These are phyloP conservation scores for Chaetops frenatus DNA, from an alignment of 2,113 vertebrate genomes.

Conservation along the genomic window DNA sequence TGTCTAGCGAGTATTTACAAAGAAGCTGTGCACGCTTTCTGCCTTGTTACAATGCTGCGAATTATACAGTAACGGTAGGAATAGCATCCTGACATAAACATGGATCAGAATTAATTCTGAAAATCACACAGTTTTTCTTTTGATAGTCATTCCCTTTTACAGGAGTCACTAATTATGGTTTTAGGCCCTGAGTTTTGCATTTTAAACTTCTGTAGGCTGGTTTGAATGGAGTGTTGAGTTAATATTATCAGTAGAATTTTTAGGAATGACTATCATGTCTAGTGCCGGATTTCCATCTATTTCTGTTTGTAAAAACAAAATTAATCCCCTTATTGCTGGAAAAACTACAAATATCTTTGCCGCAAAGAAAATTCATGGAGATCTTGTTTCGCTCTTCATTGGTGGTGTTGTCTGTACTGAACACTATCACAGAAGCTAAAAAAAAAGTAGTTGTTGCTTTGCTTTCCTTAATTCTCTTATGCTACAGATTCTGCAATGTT, in stretches of 20 bases:
- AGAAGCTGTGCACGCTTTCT: not conserved
- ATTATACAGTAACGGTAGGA: not conserved
- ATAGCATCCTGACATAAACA: not conserved
- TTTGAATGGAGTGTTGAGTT: not conserved
- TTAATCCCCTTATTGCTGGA: not conserved
- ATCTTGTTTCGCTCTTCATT: not conserved
- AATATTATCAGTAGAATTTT: not conserved
- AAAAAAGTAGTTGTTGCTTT: not conserved
- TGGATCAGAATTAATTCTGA: not conserved
- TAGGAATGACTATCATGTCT: not conserved
- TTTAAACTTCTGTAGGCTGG: not conserved
- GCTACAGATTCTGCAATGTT: constrained; percentile 85
- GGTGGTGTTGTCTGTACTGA: not conserved
- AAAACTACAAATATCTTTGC: not conserved
- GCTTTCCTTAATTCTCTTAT: constrained; percentile 68
- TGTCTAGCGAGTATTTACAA: not conserved
- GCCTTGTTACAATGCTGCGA: not conserved
- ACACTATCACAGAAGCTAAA: not conserved
- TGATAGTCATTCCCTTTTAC: not conserved
- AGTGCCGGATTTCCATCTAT: not conserved
- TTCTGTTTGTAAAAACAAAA: not conserved
- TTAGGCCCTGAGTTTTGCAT: not conserved
- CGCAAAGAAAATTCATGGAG: not conserved
- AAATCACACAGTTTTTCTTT: not conserved
- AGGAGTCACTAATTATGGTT: not conserved